These are phyloP conservation scores for Epirrita christyi DNA, from an alignment of 2,888 invertebrate species.

Conservation along the genomic window DNA sequence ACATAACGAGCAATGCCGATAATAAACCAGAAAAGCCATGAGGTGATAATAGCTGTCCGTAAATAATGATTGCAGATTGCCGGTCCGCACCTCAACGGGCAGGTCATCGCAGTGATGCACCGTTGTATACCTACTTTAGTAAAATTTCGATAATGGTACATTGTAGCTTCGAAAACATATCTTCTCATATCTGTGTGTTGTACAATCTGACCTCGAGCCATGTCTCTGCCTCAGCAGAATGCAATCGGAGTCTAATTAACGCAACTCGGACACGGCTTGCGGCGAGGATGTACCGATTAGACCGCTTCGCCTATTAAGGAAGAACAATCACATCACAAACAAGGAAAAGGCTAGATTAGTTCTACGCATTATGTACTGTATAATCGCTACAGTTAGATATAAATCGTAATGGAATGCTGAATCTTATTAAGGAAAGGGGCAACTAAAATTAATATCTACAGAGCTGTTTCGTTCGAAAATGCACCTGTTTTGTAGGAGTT, in stretches of 20 bases:
- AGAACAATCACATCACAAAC: constrained; percentile 80
- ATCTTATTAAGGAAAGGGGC: constrained; percentile 22
- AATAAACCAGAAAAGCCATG: constrained; percentile 84
- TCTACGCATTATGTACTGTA: constrained; percentile 39
- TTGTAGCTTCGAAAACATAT: constrained; percentile 27
- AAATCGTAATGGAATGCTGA: constrained; percentile 37
- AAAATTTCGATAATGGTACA: constrained; percentile 11
- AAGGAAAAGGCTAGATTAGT: constrained; percentile 71
- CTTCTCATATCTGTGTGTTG: constrained; percentile 39
- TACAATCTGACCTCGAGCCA: constrained; percentile 60
- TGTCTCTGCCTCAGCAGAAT: constrained; percentile 64
- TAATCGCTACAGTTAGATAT: constrained; percentile 38
- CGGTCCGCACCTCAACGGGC: constrained; percentile 71
- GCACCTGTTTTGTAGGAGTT: constrained; percentile 28
- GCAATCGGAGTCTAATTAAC: constrained; percentile 78
- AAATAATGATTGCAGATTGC: constrained; percentile 84
- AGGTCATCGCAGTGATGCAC: constrained; percentile 49
- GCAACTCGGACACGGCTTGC: constrained; percentile 64
- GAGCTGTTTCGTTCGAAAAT: constrained; percentile 23
- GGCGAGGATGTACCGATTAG: constrained; percentile 79
- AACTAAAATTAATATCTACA: constrained; percentile 32
- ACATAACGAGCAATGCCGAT: constrained; percentile 82
- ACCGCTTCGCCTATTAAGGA: constrained; percentile 74
- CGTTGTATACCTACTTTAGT: constrained; percentile 13
- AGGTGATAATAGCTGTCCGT: constrained; percentile 83